Conservation (phyloP, 2,888 invertebrate species). For the Hermaeophaga mercurialis region DNA sequence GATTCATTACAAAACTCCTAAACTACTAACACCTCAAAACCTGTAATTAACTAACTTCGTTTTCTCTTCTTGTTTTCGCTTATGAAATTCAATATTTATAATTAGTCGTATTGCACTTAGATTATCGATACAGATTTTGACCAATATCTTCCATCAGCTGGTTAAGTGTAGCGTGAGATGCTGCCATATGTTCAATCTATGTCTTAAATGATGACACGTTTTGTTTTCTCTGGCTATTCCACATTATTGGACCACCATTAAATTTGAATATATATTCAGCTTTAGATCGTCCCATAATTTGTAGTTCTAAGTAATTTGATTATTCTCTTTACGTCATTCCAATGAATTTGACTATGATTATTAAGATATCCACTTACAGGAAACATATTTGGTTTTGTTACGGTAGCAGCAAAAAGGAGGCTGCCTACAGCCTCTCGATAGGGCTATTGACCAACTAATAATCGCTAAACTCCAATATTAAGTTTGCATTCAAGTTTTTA, state of each 20-base stretch:
- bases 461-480: neutral
- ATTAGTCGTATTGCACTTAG: neutral
- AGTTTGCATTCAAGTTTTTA: no score
- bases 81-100: constrained; percentile 15
- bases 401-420: neutral
- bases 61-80: no score
- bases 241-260: neutral
- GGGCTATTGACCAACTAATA: neutral
- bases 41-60: no score
- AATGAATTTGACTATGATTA: neutral
- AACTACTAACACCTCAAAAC: no score
- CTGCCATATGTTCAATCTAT: no score
- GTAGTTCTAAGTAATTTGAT: neutral
- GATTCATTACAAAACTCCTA: no score
- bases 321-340: neutral
- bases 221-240: neutral
- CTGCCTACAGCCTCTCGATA: neutral
- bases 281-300: neutral
- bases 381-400: neutral
- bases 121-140: no score
- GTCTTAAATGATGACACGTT: neutral
- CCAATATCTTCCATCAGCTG: no score
- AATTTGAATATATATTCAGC: neutral
- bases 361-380: neutral
- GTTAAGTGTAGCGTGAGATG: no score